phyloP scores from a whole-genome alignment of 2,797 vertebrate genomes.

The Taeniopygia guttata region DNA sequence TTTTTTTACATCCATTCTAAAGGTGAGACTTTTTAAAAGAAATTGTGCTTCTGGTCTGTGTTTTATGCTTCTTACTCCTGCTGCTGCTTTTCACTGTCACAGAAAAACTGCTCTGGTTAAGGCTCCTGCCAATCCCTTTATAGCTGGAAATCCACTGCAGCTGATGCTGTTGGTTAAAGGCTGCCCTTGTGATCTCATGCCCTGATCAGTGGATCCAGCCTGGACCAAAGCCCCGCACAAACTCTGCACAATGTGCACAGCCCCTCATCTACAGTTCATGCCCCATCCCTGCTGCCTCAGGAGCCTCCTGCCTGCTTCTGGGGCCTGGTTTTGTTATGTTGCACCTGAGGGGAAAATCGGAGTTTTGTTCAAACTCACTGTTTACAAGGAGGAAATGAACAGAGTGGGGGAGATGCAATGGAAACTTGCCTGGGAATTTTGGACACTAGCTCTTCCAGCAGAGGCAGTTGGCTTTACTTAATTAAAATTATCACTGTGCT shows the following conservation, averaged over 20 bases:
- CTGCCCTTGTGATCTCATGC: not conserved
- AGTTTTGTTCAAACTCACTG: not conserved
- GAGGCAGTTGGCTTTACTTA: conserved; percentile 36
- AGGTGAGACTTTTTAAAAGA: not conserved
- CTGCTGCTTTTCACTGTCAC: not conserved
- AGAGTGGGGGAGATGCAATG: not conserved
- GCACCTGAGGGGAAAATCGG: not conserved
- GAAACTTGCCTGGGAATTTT: conserved; percentile 19
- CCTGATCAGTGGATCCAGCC: not conserved
- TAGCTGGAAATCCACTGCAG: not conserved
- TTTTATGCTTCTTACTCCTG: not conserved
- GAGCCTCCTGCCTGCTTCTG: not conserved
- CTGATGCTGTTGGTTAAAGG: not conserved
- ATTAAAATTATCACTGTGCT: conserved; percentile 21
- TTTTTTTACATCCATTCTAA: not conserved
- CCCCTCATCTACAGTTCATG: not conserved
- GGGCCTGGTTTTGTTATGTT: not conserved
- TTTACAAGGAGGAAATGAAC: not conserved
- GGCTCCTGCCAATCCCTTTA: not conserved
- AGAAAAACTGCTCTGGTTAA: not conserved
- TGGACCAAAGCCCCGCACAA: not conserved
- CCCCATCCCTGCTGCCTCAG: not conserved
- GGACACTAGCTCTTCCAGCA: not conserved
- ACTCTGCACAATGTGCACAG: not conserved
- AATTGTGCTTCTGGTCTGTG: not conserved